Conservation (phyloP, 1,140 invertebrate species). For the Patella vulgata region DNA sequence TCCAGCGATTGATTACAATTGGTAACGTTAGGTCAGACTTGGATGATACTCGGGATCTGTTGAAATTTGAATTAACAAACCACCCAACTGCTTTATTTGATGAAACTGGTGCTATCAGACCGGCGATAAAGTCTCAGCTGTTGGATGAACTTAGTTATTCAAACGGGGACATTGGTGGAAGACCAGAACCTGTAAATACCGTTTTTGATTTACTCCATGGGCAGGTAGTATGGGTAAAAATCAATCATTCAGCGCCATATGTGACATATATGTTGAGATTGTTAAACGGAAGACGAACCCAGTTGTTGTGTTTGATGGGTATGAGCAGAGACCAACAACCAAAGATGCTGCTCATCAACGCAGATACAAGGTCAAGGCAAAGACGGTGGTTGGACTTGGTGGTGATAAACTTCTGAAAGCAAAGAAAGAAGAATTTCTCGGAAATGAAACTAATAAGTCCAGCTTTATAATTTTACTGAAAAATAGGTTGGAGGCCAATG, state of each 20-base stretch:
- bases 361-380: neutral
- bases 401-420: conserved; percentile 3
- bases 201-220: conserved; percentile 31
- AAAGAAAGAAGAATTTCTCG: conserved; percentile 27
- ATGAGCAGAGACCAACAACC: conserved; percentile 8
- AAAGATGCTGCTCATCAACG: conserved; percentile 12
- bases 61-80: conserved; percentile 31
- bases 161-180: neutral
- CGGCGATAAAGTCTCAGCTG: conserved; percentile 24
- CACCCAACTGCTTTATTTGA: conserved; percentile 34
- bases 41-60: conserved; percentile 11
- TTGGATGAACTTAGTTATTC: conserved; percentile 31
- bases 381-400: neutral
- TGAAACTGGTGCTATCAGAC: conserved; percentile 17
- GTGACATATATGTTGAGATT: conserved; percentile 10
- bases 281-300: no score
- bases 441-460: conserved; percentile 33
- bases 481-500: no score
- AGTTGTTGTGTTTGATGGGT: conserved; percentile 27
- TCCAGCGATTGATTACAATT: conserved; percentile 29
- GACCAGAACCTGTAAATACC: conserved; percentile 9
- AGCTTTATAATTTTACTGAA: conserved; percentile 19
- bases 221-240: conserved; percentile 4
- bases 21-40: neutral
- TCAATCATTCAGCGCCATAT: conserved; percentile 6